A percentile compares a stretch with the other conserved stretches of the same genome.
phyloP scores from a whole-genome alignment of 2,888 invertebrate species.

The Odontocolon sp. region DNA sequence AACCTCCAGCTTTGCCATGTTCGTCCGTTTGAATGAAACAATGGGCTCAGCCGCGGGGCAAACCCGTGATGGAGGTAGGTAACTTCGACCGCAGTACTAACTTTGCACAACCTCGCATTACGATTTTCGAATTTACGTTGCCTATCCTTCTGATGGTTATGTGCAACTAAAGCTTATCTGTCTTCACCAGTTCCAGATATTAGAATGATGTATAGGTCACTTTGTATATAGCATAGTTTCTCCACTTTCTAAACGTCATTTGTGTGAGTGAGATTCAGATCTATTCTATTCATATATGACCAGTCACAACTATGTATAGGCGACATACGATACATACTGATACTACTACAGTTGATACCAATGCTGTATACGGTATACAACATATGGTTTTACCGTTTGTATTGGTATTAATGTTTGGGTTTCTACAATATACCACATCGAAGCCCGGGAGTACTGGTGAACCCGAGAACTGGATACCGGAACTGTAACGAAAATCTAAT shows the following conservation, averaged over 20 bases:
- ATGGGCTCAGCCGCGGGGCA: slow-evolving; percentile 34
- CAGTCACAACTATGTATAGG: no score
- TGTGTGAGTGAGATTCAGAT: not conserved
- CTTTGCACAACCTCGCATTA: slow-evolving; percentile 41
- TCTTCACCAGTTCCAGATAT: not conserved
- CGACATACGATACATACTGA: no score
- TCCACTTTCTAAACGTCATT: not conserved
- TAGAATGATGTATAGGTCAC: not conserved
- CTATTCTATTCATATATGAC: no score
- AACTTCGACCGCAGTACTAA: slow-evolving; percentile 42
- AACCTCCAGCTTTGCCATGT: slow-evolving; percentile 25
- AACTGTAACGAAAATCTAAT: no score
- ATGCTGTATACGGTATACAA: no score
- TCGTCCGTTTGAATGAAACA: slow-evolving; percentile 47
- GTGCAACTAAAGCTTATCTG: not conserved
- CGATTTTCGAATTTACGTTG: slow-evolving; percentile 45
- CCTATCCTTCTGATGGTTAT: not conserved
- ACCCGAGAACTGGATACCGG: no score
- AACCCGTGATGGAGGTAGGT: slow-evolving; percentile 45
- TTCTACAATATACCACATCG: no score
- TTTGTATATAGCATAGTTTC: not conserved
- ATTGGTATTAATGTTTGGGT: no score
- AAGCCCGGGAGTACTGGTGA: no score
- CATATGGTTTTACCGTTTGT: no score
- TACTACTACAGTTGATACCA: no score